Evolutionary conservation across 2,888 invertebrate genomes (phyloP).

Genomic region (Lochmaea capreae): DNA sequence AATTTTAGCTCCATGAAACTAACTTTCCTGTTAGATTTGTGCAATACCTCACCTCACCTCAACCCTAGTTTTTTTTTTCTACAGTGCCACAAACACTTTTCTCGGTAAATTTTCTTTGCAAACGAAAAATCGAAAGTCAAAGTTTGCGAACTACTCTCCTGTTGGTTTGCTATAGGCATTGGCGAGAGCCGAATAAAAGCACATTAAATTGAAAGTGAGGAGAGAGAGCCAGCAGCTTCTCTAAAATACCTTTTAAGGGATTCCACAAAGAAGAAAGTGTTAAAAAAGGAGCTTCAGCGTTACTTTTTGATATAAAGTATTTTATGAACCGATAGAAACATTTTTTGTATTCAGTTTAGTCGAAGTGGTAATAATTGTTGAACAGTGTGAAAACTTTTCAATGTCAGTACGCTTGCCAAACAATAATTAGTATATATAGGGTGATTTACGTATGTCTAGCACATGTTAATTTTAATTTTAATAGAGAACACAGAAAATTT

Average conservation of each 20-base stretch:
- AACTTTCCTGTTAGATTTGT: too few relatives aligned
- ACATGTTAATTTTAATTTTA: too few relatives aligned
- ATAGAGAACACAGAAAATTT: too few relatives aligned
- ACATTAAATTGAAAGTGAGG: constrained; percentile 28
- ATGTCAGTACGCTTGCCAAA: too few relatives aligned
- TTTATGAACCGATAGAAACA: not conserved
- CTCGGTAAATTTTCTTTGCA: not conserved
- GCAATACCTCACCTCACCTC: too few relatives aligned
- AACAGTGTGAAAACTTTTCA: too few relatives aligned
- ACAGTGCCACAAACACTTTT: not conserved
- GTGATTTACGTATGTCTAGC: too few relatives aligned
- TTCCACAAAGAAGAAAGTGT: constrained; percentile 1
- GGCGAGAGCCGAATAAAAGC: constrained; percentile 26
- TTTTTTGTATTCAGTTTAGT: too few relatives aligned
- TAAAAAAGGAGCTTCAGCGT: not conserved
- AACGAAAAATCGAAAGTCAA: not conserved
- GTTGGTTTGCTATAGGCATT: constrained; percentile 7
- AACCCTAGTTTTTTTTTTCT: too few relatives aligned
- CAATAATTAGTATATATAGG: too few relatives aligned
- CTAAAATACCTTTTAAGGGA: constrained; percentile 12
- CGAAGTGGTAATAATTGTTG: too few relatives aligned
- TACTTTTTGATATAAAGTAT: not conserved
- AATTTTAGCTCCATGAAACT: too few relatives aligned
- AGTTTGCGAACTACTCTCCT: not conserved
- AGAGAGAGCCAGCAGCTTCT: constrained; percentile 14